Evolutionary conservation across 2,797 vertebrate genomes (phyloP), one percentile per base, ranked within the genome.

Genomic region (Acridotheres tristis): DNA sequence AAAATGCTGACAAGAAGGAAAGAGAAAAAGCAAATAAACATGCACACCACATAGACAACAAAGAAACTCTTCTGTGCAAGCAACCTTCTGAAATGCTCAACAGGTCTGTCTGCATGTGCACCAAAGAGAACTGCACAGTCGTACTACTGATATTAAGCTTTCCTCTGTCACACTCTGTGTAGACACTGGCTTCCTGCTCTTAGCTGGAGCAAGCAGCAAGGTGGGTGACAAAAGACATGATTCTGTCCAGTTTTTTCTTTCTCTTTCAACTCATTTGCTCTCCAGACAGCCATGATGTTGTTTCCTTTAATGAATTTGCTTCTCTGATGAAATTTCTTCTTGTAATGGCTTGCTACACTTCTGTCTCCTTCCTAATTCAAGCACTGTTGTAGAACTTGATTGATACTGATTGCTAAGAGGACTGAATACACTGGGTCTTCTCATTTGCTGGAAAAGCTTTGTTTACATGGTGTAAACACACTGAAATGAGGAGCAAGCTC

Each of bases 21-120:
- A 88, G 43, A 67, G 51, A 82, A 57, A 91, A 93, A 93, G 34
- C 38, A 88, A 91, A 59, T 76, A 89, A 95, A 29, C 21, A 29
- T n/a, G 54, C 34, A 76, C 38, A 51, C 69, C 67, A 66, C 21
- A 79, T 5, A 48, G 72, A 92, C 57, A 67, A 82, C 75, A 88
- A 57, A 87, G 65, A 87, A 86, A 77, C 40, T 76, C 58, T 73
- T 92, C 89, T 74, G 50, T 59, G 67, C 66, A 84, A 90, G 43
- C 53, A 95, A 29, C 53, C 51, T 91, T 85, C 51, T 66, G 25
- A 86, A 95, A 88, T 25, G 45, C 76, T 76, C 80, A 69, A 48
- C 29, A 69, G 42, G 65, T 65, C 82, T 79, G 83, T 40, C 40
- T 40, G 14, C 54, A 71, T 5, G 55, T 82, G 48, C 54, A 81